Base-by-base conservation (phyloP, 2,797 vertebrate species). In the Acanthopagrus latus region DNA sequence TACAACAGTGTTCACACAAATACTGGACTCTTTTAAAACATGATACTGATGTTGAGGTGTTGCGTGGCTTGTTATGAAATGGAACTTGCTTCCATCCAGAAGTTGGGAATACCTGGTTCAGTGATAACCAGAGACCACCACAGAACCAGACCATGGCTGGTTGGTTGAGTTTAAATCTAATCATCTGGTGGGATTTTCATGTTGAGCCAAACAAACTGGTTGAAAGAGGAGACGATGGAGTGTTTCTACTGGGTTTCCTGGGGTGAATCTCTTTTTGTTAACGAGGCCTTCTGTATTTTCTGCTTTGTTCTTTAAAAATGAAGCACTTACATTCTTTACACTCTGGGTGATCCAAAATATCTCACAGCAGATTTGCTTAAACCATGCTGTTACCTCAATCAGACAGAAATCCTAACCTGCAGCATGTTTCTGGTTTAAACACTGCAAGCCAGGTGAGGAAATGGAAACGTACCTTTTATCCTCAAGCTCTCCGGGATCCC, bases 401-500 rank as follows among this genome's bases (percentile, higher is more conserved):
- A 60, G 50, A 56, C 33, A 66, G 20, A 64, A 70, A 50, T 16
- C 46, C 16, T n/a, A 25, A 14, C 12, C 43, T 14, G 43, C 33
- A 14, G 43, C 13, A 5, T 44, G 3, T 4, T 0, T 2, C 47
- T 65, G 25, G 25, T 4, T 56, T 27, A 47, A 48, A 23, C 27
- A 58, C 16, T 21, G 12, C 10, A 71, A 58, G 20, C 64, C 12
- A 9, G 46, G 16, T 65, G 10, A 63, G 62, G 20, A 65, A 68
- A 56, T 29, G 60, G 68, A 75, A 90, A 91, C 94, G 95, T 95
- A 98, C 98, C 97, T 92, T 96, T 97, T 86, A 94, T 94, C 92
- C 94, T 96, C 91, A 96, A 89, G 90, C 83, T 95, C 86, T 96
- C 96, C 38, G 96, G 95, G 89, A 91, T 95, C 87, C 94, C 97